These are phyloP conservation scores for Notocelia uddmanniana DNA, from an alignment of 2,888 invertebrate species.

Conservation along the genomic window DNA sequence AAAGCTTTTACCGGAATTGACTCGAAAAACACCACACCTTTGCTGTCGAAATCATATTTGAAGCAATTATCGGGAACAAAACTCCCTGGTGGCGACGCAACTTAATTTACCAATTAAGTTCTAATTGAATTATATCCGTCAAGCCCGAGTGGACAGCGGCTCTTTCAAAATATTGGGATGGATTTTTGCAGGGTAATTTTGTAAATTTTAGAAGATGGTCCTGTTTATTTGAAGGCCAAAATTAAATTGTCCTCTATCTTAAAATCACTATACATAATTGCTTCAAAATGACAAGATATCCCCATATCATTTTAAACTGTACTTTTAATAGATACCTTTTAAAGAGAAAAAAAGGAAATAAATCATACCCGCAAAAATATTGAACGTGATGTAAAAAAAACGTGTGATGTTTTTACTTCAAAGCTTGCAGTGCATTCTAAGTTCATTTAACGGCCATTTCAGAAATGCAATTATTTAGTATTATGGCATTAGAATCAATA, in stretches of 20 bases:
- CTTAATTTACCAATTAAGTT: slow-evolving; percentile 83
- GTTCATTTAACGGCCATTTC: no score
- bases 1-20: slow-evolving; percentile 67
- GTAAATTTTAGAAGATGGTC: background rate
- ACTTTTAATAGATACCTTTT: no score
- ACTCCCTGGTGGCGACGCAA: slow-evolving; percentile 70
- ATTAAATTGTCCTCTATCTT: background rate
- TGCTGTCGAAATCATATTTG: slow-evolving; percentile 77
- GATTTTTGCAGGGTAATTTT: slow-evolving; percentile 29
- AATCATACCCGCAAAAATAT: no score
- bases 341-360: no score
- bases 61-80: slow-evolving; percentile 71
- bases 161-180: slow-evolving; percentile 41
- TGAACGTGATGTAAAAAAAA: no score
- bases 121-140: slow-evolving; percentile 83
- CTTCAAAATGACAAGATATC: no score
- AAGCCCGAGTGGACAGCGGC: slow-evolving; percentile 59
- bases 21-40: slow-evolving; percentile 68
- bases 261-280: background rate
- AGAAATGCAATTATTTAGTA: no score
- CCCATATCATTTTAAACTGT: no score
- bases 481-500: no score
- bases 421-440: no score
- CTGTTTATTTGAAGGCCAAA: background rate
- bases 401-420: no score